These are phyloP conservation scores for Fulica atra DNA, from an alignment of 2,113 vertebrate genomes.

Conservation along the genomic window DNA sequence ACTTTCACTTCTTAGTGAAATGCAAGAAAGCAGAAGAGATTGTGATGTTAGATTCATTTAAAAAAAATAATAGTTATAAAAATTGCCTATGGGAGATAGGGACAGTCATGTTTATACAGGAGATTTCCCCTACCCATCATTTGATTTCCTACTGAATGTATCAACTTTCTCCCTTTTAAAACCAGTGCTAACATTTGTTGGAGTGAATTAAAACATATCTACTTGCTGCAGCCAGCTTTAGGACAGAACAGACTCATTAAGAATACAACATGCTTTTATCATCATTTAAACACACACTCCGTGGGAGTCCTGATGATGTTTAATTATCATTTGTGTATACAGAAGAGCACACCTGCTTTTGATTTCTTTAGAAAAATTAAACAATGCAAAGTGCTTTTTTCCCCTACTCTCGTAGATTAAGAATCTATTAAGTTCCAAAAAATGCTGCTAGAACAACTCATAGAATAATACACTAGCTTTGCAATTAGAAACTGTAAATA, in stretches of 20 bases:
- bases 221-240: background rate
- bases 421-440: background rate
- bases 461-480: background rate
- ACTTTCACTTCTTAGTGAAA: background rate
- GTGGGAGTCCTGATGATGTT: conserved; percentile 3
- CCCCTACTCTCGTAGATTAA: background rate
- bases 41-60: background rate
- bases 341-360: background rate
- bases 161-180: background rate
- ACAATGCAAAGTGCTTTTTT: background rate
- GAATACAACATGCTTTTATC: background rate
- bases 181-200: background rate
- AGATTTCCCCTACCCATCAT: background rate
- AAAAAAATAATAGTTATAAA: background rate
- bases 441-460: background rate
- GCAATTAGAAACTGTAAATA: background rate
- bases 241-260: background rate
- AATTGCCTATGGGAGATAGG: background rate
- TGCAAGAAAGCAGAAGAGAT: background rate
- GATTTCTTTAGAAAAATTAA: background rate
- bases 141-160: background rate
- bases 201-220: background rate
- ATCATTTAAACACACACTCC: background rate
- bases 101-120: background rate
- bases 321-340: conserved; percentile 4